These are phyloP conservation scores for Aquatica leii DNA, from an alignment of 2,888 invertebrate species.

Conservation along the genomic window DNA sequence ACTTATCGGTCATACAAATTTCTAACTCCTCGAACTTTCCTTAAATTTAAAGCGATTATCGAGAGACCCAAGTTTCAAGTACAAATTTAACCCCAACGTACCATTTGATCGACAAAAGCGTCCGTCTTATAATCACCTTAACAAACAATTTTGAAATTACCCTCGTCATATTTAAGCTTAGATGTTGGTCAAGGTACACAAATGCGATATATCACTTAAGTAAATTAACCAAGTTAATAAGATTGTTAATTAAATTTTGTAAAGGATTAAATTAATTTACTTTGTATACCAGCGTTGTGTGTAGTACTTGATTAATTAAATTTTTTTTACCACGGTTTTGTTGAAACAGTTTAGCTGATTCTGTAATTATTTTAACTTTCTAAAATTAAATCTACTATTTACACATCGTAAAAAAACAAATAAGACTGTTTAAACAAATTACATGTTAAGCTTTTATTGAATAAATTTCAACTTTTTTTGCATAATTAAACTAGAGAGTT, in stretches of 20 bases:
- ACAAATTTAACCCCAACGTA: constrained; percentile 12
- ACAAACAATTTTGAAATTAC: constrained; percentile 28
- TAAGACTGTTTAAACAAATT: too few species aligned
- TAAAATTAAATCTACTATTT: too few species aligned
- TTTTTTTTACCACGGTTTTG: too few species aligned
- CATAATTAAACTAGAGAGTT: too few species aligned
- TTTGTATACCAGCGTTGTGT: too few species aligned
- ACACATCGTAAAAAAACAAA: too few species aligned
- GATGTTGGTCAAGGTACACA: constrained; percentile 6
- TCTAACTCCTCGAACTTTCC: constrained; percentile 25
- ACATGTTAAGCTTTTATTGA: too few species aligned
- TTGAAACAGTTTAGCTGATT: too few species aligned
- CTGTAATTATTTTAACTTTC: too few species aligned
- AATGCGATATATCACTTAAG: constrained; percentile 1
- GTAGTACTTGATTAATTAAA: too few species aligned
- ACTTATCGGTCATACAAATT: constrained; percentile 12
- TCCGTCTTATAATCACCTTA: constrained; percentile 5
- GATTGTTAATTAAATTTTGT: neutral
- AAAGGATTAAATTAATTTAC: neutral
- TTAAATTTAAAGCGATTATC: constrained; percentile 25
- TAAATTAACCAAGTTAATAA: constrained; percentile 7
- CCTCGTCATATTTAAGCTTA: constrained; percentile 27
- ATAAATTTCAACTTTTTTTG: too few species aligned
- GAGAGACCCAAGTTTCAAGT: constrained; percentile 21
- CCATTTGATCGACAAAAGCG: constrained; percentile 21